Percentiles rank a stretch among this genome's conserved stretches.
phyloP scores from a whole-genome alignment of 2,797 vertebrate species.

The Vireo griseus region DNA sequence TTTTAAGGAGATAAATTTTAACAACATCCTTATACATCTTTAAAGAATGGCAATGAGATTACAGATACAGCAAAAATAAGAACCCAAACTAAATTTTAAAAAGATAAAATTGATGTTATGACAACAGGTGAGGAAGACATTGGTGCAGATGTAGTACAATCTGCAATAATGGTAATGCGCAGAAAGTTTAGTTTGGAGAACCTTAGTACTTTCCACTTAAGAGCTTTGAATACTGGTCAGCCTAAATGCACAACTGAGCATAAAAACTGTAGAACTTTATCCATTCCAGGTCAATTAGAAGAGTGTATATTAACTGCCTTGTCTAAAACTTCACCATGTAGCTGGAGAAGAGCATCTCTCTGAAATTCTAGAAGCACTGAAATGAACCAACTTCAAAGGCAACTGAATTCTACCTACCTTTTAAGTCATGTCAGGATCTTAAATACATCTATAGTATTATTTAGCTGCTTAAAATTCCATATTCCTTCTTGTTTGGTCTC shows the following conservation, averaged over 20 bases:
- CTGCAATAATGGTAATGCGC: background rate
- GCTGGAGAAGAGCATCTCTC: background rate
- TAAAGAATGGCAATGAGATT: background rate
- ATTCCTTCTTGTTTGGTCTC: background rate
- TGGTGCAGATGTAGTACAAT: fast-evolving
- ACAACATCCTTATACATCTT: background rate
- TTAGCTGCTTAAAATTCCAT: background rate
- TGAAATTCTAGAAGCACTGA: background rate
- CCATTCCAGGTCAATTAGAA: background rate
- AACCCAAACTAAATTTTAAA: background rate
- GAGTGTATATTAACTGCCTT: background rate
- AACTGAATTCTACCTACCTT: background rate
- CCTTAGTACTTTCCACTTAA: background rate
- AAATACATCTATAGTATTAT: background rate
- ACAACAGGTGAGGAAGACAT: background rate
- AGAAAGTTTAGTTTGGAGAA: background rate
- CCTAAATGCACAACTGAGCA: background rate
- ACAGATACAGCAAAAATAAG: background rate
- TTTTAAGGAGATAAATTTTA: background rate
- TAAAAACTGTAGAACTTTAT: background rate
- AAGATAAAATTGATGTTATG: background rate
- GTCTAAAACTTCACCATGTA: background rate
- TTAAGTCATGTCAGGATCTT: background rate
- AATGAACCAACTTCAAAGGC: background rate
- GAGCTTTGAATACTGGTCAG: background rate